These are phyloP conservation scores for Hypocryptadius cinnamomeus DNA, from an alignment of 2,113 vertebrate genomes.

Conservation along the genomic window DNA sequence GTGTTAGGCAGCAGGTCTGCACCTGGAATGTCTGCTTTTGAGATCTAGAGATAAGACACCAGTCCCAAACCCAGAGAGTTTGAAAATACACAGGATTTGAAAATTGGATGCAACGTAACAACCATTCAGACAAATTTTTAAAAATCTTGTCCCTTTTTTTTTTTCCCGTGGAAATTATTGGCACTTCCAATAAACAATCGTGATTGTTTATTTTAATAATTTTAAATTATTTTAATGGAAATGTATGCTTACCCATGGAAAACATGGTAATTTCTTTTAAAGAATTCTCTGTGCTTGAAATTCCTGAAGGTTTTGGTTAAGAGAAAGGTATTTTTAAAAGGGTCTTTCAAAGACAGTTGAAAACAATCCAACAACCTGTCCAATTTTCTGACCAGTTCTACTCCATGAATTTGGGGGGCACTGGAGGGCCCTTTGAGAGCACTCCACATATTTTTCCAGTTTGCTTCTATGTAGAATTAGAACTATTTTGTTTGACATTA, in stretches of 20 bases:
- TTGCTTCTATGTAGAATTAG: background rate
- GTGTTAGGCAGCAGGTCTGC: background rate
- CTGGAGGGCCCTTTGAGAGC: background rate
- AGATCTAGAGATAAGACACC: background rate
- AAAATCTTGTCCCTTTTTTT: no score
- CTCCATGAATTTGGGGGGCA: background rate
- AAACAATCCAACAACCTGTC: rapidly evolving
- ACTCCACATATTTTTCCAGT: background rate
- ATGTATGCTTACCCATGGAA: background rate
- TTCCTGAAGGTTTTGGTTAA: background rate
- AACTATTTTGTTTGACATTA: background rate
- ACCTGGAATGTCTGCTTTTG: background rate
- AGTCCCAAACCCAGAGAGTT: background rate
- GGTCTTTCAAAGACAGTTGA: background rate
- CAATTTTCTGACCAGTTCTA: background rate
- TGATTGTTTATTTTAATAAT: background rate
- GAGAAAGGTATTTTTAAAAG: background rate
- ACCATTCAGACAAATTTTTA: background rate
- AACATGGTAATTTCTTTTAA: background rate
- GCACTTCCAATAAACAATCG: background rate
- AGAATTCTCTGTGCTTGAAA: background rate
- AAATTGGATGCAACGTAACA: background rate
- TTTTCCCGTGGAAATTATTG: background rate
- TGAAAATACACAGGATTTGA: background rate
- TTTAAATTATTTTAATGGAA: background rate